These are phyloP conservation scores for Rhinoderma darwinii DNA, from an alignment of 2,113 vertebrate species.

Conservation along the genomic window DNA sequence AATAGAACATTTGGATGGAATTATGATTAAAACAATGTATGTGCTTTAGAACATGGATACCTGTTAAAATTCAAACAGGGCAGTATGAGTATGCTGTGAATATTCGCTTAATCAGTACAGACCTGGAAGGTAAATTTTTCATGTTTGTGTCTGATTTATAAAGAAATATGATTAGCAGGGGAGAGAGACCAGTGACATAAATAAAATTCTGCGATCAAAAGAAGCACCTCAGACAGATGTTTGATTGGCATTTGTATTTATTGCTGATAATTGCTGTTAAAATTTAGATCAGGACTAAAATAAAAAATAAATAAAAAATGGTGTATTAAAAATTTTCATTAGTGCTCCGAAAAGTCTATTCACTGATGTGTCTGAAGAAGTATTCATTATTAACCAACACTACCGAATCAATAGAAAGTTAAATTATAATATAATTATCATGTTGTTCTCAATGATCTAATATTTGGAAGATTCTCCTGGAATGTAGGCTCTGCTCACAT, in stretches of 20 bases:
- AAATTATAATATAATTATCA: too few species aligned
- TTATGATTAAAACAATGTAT: neutral
- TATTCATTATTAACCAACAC: neutral
- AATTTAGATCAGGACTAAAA: neutral
- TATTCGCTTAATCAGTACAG: neutral
- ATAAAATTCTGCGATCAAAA: neutral
- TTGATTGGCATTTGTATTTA: neutral
- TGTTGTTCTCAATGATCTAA: too few species aligned
- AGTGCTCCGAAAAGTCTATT: neutral
- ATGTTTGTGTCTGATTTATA: neutral
- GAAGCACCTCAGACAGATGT: neutral
- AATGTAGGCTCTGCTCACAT: too few species aligned
- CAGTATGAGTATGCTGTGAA: neutral
- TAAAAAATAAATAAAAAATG: neutral
- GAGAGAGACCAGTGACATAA: neutral
- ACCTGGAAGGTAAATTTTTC: neutral
- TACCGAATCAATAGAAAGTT: neutral
- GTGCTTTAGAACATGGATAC: neutral
- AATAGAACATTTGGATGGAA: neutral
- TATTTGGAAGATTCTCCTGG: too few species aligned
- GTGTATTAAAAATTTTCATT: neutral
- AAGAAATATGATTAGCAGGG: neutral
- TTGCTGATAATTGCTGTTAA: neutral
- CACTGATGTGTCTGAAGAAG: neutral
- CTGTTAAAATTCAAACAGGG: neutral